Percentiles rank a stretch among this genome's conserved stretches.
Conservation (phyloP, 2,113 vertebrate species). For the Bufo gargarizans region DNA sequence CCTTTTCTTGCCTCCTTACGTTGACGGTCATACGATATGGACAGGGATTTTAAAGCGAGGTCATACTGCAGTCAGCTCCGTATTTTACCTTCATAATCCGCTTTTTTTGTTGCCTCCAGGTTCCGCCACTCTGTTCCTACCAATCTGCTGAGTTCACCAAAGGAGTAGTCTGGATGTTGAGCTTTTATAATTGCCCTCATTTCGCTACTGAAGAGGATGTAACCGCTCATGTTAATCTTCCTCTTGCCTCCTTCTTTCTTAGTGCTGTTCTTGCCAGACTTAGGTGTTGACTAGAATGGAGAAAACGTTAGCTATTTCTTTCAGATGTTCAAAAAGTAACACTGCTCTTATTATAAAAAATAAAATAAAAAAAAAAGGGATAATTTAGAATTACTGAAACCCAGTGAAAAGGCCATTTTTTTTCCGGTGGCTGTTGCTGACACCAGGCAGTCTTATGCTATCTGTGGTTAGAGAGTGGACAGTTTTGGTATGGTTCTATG, state of each 20-base stretch:
- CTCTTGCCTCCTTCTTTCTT: slow-evolving; percentile 97
- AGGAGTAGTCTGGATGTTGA: slow-evolving; percentile 97
- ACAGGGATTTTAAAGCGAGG: background rate
- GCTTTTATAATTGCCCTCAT: slow-evolving; percentile 99
- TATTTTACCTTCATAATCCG: slow-evolving; percentile 94
- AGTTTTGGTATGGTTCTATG: slow-evolving; percentile 43
- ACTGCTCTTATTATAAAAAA: background rate
- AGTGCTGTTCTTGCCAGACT: slow-evolving; percentile 90
- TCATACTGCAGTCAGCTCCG: background rate
- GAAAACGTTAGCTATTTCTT: background rate
- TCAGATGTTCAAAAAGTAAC: background rate
- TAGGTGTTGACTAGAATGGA: slow-evolving; percentile 87
- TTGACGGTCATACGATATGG: no score
- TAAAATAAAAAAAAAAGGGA: background rate
- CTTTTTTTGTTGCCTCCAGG: slow-evolving; percentile 93
- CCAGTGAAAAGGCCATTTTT: slow-evolving; percentile 24
- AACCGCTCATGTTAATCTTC: slow-evolving; percentile 99
- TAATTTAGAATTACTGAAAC: background rate
- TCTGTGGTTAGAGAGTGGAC: slow-evolving; percentile 48
- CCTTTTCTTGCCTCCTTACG: no score
- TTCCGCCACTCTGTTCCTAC: slow-evolving; percentile 99
- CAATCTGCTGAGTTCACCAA: slow-evolving; percentile 95
- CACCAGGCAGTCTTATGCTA: slow-evolving; percentile 43
- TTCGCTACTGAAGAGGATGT: slow-evolving; percentile 99
- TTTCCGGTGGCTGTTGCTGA: slow-evolving; percentile 21